phyloP scores from a whole-genome alignment of 2,797 vertebrate species.

The Oophaga sylvatica region DNA sequence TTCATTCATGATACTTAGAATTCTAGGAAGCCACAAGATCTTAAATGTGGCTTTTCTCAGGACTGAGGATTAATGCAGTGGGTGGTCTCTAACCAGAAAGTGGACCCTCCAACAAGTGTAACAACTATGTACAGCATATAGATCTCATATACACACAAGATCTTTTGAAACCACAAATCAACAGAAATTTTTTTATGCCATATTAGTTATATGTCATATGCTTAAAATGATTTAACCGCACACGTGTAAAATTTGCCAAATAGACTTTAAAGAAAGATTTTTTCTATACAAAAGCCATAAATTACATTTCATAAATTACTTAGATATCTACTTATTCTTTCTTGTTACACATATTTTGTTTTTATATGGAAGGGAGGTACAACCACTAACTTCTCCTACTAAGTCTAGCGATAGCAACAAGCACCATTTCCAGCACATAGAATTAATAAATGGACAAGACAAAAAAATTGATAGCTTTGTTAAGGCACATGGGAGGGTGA shows the following conservation, averaged over 20 bases:
- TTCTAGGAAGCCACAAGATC: constrained; percentile 26
- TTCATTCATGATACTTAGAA: constrained; percentile 13
- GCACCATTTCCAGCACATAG: too few species aligned
- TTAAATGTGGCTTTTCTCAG: constrained; percentile 25
- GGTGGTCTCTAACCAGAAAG: constrained; percentile 23
- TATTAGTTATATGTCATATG: neutral
- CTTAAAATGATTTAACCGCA: neutral
- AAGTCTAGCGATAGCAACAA: neutral
- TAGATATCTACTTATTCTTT: neutral
- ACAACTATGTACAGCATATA: constrained; percentile 2
- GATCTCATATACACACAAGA: neutral
- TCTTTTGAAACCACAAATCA: constrained; percentile 14
- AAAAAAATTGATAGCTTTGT: too few species aligned
- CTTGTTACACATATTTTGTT: neutral
- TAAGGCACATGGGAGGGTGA: too few species aligned
- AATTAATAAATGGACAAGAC: too few species aligned
- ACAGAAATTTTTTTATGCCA: constrained; percentile 3
- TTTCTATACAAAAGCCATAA: neutral
- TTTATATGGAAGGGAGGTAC: neutral
- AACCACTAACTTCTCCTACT: neutral
- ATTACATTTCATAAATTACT: neutral
- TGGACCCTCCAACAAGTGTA: neutral
- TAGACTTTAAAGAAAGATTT: neutral
- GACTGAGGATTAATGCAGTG: constrained; percentile 19
- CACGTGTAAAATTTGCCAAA: neutral